Percentiles rank a stretch among this genome's conserved stretches.
Evolutionary conservation across 1,140 invertebrate genomes (phyloP).

Genomic region (Pseudachorutes palmiensis): DNA sequence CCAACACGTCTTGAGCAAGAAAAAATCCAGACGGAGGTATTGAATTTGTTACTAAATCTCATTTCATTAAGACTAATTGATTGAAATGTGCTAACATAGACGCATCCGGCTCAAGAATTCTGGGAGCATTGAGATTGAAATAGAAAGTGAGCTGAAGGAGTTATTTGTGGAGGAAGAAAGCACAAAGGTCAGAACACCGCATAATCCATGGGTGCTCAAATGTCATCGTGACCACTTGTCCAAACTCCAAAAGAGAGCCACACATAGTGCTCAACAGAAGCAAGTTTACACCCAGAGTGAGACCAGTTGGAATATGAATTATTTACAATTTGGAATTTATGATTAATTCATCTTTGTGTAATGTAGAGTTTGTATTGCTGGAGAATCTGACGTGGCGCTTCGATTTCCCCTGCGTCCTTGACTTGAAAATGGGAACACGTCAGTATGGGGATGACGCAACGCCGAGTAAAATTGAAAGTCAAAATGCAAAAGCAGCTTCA

Average conservation of each 20-base stretch:
- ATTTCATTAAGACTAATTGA: no score
- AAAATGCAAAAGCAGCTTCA: slow-evolving; percentile 50
- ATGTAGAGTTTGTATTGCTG: slow-evolving; percentile 53
- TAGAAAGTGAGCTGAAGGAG: slow-evolving; percentile 43
- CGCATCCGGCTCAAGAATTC: slow-evolving; percentile 43
- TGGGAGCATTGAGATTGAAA: slow-evolving; percentile 44
- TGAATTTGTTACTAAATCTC: no score
- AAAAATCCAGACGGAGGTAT: slow-evolving; percentile 30
- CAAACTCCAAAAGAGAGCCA: slow-evolving; percentile 27
- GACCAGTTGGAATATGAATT: no score
- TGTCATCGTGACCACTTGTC: slow-evolving; percentile 47
- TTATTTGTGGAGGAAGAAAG: slow-evolving; percentile 40
- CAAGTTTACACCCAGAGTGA: slow-evolving; percentile 27
- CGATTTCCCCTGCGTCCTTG: slow-evolving; percentile 49
- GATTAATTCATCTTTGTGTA: no score
- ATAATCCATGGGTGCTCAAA: slow-evolving; percentile 53
- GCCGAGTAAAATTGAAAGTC: slow-evolving; percentile 49
- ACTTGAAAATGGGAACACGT: slow-evolving; percentile 58
- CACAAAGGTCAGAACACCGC: slow-evolving; percentile 18
- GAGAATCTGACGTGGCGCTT: slow-evolving; percentile 54
- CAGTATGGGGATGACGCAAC: slow-evolving; percentile 55
- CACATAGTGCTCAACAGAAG: slow-evolving; percentile 31
- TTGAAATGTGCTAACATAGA: no score
- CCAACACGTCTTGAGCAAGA: slow-evolving; percentile 31
- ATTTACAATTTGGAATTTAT: no score